These are phyloP conservation scores for Echeneis naucrates DNA, from an alignment of 2,797 vertebrate species.

Conservation along the genomic window DNA sequence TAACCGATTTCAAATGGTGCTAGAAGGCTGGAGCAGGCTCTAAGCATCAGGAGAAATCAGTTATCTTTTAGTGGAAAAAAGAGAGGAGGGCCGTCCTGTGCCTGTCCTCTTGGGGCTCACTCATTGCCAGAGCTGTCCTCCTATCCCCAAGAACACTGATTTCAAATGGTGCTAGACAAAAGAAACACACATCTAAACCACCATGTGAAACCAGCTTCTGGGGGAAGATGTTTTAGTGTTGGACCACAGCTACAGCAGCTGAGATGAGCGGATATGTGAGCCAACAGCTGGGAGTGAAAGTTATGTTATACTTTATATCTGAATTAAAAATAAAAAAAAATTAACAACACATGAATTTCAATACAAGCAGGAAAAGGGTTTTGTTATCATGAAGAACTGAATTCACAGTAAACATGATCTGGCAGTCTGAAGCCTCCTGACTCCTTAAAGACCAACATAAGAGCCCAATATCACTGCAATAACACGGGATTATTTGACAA, in stretches of 20 bases:
- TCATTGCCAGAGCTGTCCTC: conserved; percentile 72
- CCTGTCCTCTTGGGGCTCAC: conserved; percentile 22
- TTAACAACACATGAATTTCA: not conserved
- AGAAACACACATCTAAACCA: conserved; percentile 98
- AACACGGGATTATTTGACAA: too few relatives aligned
- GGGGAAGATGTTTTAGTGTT: conserved; percentile 82
- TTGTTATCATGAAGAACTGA: too few relatives aligned
- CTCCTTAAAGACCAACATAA: too few relatives aligned
- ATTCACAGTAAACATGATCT: too few relatives aligned
- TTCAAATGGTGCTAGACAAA: conserved; percentile 99
- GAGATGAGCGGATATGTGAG: too few relatives aligned
- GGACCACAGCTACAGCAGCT: conserved; percentile 54
- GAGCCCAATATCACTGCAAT: too few relatives aligned
- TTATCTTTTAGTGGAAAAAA: conserved; percentile 94
- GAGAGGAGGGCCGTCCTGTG: conserved; percentile 6
- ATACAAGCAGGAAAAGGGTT: not conserved
- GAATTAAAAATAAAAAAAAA: too few relatives aligned
- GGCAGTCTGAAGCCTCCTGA: too few relatives aligned
- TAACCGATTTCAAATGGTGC: conserved; percentile 99
- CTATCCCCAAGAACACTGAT: conserved; percentile 99
- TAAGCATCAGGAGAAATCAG: conserved; percentile 99
- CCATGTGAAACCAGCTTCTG: conserved; percentile 99
- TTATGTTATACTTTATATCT: not conserved
- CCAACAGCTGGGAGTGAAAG: not conserved
- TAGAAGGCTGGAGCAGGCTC: conserved; percentile 94